Evolutionary conservation across 2,888 invertebrate species (phyloP), one percentile per base, ranked within the genome.

Genomic region (Ochropleura leucogaster): DNA sequence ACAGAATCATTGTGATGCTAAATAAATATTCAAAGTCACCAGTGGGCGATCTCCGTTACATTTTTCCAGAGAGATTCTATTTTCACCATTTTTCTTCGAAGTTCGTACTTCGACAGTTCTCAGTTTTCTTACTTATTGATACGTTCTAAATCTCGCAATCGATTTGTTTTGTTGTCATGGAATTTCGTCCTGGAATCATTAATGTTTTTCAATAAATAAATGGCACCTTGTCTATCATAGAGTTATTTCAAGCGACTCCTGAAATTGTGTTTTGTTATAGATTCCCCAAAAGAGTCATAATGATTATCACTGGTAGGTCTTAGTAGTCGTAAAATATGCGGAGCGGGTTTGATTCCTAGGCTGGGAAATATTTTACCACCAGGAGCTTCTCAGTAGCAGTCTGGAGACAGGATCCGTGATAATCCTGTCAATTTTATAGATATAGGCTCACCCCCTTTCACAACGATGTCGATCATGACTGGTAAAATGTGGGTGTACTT

Each of bases 61-160:
- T 40, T 51, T 70, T 40, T 51, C 9, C 47, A 14, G 49, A 66
- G 3, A 12, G 14, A 40, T 5, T 77, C 42, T 65, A 72, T 72
- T 49, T 20, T 57, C 53, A 77, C 14, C 10, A 16, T 16, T 20
- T 20, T 20, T 9, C 18, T 47, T 18, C 30, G 12, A 65, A 51
- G 42, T 16, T 40, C 64, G 49, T 49, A 63, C 53, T 53, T 57
- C 30, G 20, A 71, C 12, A 59, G 46, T 77, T 51, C 57, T 77
- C 40, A 40, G 3, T 30, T 30, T 30, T 30, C 30, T 30, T n/a
- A 47, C 40, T 65, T 59, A 47, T 77, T 64, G 40, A 42, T 64
- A 20, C 7, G 9, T 64, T 47, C 30, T 1, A 49, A 64, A 78
- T 10, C 16, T 65, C 65, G 6, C 0, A 12, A 46, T 42, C 53